These are phyloP conservation scores for Notothenia coriiceps DNA, from an alignment of 2,113 vertebrate species.

Conservation along the genomic window DNA sequence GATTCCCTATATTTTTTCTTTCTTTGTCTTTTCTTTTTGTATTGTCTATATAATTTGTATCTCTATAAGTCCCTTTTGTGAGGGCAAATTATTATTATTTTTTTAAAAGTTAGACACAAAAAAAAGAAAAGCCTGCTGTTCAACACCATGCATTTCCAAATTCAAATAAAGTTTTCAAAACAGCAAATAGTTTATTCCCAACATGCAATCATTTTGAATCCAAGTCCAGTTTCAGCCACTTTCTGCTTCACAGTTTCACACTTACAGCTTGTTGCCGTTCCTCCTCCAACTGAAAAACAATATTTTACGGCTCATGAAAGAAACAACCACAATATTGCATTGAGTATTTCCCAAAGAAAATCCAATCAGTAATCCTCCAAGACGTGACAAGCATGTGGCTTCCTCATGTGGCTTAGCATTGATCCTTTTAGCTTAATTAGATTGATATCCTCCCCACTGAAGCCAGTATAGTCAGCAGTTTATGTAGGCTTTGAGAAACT, in stretches of 20 bases:
- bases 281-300: constrained; percentile 91
- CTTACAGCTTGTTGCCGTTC: constrained; percentile 92
- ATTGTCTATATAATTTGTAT: too few relatives aligned
- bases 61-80: too few relatives aligned
- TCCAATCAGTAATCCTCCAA: constrained; percentile 20
- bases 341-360: constrained; percentile 26
- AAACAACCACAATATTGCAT: constrained; percentile 34
- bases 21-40: too few relatives aligned
- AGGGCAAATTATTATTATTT: too few relatives aligned
- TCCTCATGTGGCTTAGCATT: constrained; percentile 63
- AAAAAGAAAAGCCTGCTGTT: neutral
- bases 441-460: constrained; percentile 62
- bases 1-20: too few relatives aligned
- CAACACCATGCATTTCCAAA: constrained; percentile 22
- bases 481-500: constrained; percentile 39
- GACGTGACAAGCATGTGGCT: constrained; percentile 37
- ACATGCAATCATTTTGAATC: constrained; percentile 24
- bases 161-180: constrained; percentile 6
- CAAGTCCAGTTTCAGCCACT: neutral
- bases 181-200: too few relatives aligned
- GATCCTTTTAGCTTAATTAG: constrained; percentile 67
- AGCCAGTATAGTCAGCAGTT: constrained; percentile 50
- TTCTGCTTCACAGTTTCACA: constrained; percentile 60
- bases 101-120: too few relatives aligned
- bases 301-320: constrained; percentile 53